A percentile compares a stretch with the other conserved stretches of the same genome.
These are phyloP conservation scores for Scaptomyza cyrtandrae DNA, from an alignment of 2,888 invertebrate species.

Conservation along the genomic window DNA sequence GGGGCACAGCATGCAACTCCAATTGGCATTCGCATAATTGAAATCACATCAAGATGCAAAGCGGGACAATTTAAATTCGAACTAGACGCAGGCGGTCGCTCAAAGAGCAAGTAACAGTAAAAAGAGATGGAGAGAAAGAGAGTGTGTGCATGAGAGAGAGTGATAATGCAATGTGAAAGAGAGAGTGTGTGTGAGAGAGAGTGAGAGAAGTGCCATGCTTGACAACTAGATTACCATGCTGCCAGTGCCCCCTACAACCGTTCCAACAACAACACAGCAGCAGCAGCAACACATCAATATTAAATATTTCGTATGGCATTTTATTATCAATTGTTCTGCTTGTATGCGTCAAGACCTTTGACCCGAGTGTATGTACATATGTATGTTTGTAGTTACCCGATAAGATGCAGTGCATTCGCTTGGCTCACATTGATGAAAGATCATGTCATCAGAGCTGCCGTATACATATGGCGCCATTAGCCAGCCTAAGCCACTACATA, in stretches of 20 bases:
- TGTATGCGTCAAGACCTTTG: conserved; percentile 52
- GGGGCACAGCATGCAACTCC: conserved; percentile 23
- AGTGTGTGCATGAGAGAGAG: background rate
- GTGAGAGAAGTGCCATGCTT: conserved; percentile 42
- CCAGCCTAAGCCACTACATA: background rate
- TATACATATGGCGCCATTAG: conserved; percentile 6
- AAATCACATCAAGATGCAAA: conserved; percentile 21
- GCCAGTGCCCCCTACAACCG: background rate
- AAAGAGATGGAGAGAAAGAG: conserved; percentile 3
- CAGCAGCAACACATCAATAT: background rate
- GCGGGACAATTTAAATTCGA: conserved; percentile 25
- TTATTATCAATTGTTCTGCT: conserved; percentile 53
- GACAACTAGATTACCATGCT: conserved; percentile 70
- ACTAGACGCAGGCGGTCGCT: conserved; percentile 10
- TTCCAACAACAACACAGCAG: background rate
- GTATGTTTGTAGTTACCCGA: conserved; percentile 10
- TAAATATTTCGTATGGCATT: conserved; percentile 20
- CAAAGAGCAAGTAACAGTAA: conserved; percentile 16
- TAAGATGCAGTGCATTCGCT: conserved; percentile 35
- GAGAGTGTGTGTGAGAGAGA: background rate
- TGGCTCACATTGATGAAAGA: conserved; percentile 12
- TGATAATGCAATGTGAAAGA: conserved; percentile 2
- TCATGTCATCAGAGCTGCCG: conserved; percentile 35
- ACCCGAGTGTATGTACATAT: conserved; percentile 22
- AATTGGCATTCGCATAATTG: conserved; percentile 54